phyloP scores from a whole-genome alignment of 2,797 vertebrate genomes.

The Aldrovandia affinis region DNA sequence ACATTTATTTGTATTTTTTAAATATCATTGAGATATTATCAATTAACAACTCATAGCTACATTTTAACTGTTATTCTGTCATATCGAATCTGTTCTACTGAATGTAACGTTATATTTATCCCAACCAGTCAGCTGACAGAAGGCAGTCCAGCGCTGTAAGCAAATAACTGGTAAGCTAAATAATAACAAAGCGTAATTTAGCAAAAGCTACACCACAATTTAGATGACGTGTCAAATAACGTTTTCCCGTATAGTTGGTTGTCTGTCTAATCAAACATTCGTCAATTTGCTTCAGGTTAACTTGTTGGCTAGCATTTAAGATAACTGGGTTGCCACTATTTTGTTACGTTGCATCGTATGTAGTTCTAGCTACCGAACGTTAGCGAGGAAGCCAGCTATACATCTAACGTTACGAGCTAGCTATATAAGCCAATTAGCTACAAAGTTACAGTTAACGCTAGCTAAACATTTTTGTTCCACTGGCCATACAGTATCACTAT shows the following conservation, averaged over 20 bases:
- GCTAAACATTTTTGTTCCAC: neutral
- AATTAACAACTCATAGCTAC: neutral
- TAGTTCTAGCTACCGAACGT: no score
- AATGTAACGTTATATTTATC: neutral
- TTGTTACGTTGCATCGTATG: no score
- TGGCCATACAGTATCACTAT: neutral
- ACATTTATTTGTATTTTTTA: neutral
- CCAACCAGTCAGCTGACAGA: slow-evolving; percentile 5
- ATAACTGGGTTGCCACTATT: neutral
- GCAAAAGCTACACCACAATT: neutral
- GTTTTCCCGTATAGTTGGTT: neutral
- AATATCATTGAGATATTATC: neutral
- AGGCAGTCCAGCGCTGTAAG: neutral
- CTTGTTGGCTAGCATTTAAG: neutral
- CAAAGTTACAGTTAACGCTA: neutral
- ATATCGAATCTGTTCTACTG: neutral
- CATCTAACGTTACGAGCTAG: no score
- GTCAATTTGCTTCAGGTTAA: neutral
- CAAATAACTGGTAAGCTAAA: neutral
- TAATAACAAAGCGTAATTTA: neutral
- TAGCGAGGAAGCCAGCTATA: no score
- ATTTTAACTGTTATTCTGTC: neutral
- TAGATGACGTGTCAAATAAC: neutral
- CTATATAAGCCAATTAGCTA: no score
- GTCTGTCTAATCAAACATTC: neutral